Evolutionary conservation across 2,113 vertebrate species (phyloP), one percentile per base, ranked within the genome.

Genomic region (Elanoides forficatus): DNA sequence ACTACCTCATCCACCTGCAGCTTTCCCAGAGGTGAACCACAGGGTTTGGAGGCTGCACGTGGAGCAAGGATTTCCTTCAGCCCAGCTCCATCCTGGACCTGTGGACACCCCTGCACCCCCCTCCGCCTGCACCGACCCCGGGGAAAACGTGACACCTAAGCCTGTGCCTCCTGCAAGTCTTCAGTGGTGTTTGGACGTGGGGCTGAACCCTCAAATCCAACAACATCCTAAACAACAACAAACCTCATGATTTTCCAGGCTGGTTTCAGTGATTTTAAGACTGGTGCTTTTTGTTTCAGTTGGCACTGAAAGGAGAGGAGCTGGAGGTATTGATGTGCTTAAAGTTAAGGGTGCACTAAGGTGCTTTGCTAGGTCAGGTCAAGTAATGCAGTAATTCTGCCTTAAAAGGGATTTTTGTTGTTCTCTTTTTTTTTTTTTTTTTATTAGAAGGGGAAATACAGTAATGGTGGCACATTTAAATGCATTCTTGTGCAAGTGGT

Each of bases 61-160:
- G 62, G 76, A 56, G 30, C 25, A 13, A 32, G 50, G 42, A 52
- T 16, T 66, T 52, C 71, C 65, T 42, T 40, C 79, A 78, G 68
- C 59, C 42, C 52, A 10, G 36, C 58, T 83, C 42, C 63, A 8
- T 12, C 23, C 1, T 3, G 47, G 65, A 32, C 48, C 34, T 17
- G 2, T 3, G 67, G 73, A 18, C 73, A 29, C 36, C 22, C 25
- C 55, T 42, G 42, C 27, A 14, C 5, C 32, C 42, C 7, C 27
- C 19, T 48, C 26, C 40, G 20, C 59, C 60, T 1, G 1, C 67
- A 15, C 25, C 1, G 0, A 18, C 34, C 34, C 30, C 0, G 1
- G 18, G 45, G 10, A 26, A 43, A 34, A 25, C 2, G 0, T 4
- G 36, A 20, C 30, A 9, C 34, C 53, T 34, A 21, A 53, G 34